phyloP scores from a whole-genome alignment of 2,113 vertebrate species.

The Brachyhypopomus occidentalis region DNA sequence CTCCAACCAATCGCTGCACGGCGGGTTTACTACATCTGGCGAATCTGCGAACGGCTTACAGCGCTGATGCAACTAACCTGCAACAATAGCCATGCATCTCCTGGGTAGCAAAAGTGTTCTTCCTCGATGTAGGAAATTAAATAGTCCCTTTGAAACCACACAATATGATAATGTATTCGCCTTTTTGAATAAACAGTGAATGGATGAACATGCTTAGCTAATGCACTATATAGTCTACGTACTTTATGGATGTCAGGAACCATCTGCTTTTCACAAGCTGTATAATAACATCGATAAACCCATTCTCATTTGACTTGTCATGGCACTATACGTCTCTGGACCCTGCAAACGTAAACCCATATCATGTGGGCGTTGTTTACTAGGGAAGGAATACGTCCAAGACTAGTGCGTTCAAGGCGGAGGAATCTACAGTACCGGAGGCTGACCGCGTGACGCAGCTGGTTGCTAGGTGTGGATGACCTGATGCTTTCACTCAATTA shows the following conservation, averaged over 20 bases:
- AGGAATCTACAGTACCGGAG: constrained; percentile 58
- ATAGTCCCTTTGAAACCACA: constrained; percentile 59
- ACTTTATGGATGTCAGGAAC: neutral
- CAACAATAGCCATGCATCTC: constrained; percentile 68
- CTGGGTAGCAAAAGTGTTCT: constrained; percentile 68
- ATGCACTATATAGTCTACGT: neutral
- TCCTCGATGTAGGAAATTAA: constrained; percentile 62
- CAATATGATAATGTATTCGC: constrained; percentile 4
- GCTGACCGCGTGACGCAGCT: constrained; percentile 69
- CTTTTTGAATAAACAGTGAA: constrained; percentile 26
- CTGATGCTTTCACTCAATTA: constrained; percentile 72
- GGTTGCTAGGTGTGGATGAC: constrained; percentile 82
- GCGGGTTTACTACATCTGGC: constrained; percentile 51
- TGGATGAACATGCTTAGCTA: constrained; percentile 7
- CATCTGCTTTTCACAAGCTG: neutral
- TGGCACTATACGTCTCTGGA: neutral
- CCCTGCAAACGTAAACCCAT: neutral
- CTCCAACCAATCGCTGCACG: constrained; percentile 64
- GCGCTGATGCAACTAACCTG: constrained; percentile 80
- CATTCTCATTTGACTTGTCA: neutral
- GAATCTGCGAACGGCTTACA: constrained; percentile 64
- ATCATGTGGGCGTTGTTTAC: constrained; percentile 39
- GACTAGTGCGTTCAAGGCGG: constrained; percentile 57
- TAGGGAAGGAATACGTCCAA: constrained; percentile 4
- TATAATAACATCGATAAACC: neutral